phyloP scores from a whole-genome alignment of 2,113 vertebrate species.

The Tiliqua scincoides region DNA sequence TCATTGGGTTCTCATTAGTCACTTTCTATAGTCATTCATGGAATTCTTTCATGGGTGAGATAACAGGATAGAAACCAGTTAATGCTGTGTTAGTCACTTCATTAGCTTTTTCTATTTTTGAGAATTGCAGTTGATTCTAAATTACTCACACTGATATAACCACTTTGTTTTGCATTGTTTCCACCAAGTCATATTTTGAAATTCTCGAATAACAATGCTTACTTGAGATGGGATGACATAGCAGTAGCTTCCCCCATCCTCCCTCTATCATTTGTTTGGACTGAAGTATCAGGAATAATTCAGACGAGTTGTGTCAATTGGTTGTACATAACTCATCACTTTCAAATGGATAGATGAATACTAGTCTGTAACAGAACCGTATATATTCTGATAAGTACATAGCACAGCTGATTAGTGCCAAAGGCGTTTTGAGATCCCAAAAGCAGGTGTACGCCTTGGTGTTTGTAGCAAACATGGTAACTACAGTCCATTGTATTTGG shows the following conservation, averaged over 20 bases:
- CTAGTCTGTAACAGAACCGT: too few species aligned
- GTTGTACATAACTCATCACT: neutral
- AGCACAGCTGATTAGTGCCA: too few species aligned
- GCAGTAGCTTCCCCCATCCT: neutral
- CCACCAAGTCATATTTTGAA: neutral
- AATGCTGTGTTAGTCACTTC: neutral
- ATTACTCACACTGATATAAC: conserved; percentile 31
- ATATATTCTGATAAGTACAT: too few species aligned
- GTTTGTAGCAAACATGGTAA: too few species aligned
- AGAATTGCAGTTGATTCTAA: conserved; percentile 11
- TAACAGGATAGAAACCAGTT: conserved; percentile 18
- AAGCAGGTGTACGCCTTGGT: too few species aligned
- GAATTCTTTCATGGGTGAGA: neutral
- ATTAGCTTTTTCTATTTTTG: conserved; percentile 54
- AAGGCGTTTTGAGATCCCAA: too few species aligned
- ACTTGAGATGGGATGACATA: neutral
- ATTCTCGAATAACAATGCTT: neutral
- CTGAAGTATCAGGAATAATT: neutral
- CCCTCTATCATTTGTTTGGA: neutral
- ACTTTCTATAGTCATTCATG: neutral
- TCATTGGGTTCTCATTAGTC: neutral
- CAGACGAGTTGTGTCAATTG: neutral
- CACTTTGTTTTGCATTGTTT: conserved; percentile 17
- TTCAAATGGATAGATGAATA: neutral
- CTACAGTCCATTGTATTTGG: too few species aligned